phyloP scores from a whole-genome alignment of 2,797 vertebrate species.

The Hafferia zeledoni region DNA sequence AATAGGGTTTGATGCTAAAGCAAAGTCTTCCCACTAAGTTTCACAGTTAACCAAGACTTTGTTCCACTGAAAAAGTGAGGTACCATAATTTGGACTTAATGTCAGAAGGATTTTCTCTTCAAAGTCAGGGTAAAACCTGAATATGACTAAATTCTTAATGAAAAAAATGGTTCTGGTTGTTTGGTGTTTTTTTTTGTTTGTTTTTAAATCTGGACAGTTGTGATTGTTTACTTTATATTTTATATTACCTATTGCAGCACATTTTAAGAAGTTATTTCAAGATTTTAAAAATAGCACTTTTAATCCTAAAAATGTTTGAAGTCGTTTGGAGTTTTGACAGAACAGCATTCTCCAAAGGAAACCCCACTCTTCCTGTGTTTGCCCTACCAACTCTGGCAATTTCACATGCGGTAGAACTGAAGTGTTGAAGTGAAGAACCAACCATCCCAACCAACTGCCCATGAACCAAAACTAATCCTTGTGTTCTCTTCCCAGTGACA shows the following conservation, averaged over 20 bases:
- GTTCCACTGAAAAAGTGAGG: neutral
- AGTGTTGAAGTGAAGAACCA: neutral
- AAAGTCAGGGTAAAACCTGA: neutral
- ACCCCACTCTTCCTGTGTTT: rapidly evolving
- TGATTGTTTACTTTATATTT: neutral
- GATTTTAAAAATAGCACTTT: neutral
- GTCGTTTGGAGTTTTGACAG: neutral
- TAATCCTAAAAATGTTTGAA: neutral
- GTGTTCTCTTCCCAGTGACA: neutral
- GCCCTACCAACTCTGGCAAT: neutral
- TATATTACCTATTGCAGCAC: neutral
- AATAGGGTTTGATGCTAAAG: neutral
- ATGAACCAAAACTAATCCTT: neutral
- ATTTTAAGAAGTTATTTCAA: neutral
- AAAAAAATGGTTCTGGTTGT: neutral
- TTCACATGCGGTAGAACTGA: rapidly evolving
- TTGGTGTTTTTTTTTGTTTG: no score
- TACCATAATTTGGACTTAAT: neutral
- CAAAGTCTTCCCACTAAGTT: neutral
- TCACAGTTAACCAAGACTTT: neutral
- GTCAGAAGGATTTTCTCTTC: neutral
- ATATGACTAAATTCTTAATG: neutral
- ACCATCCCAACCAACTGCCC: neutral
- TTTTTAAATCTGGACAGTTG: neutral
- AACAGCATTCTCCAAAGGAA: neutral